phyloP scores from a whole-genome alignment of 1,140 invertebrate species.

The Drosophila nikananu region DNA sequence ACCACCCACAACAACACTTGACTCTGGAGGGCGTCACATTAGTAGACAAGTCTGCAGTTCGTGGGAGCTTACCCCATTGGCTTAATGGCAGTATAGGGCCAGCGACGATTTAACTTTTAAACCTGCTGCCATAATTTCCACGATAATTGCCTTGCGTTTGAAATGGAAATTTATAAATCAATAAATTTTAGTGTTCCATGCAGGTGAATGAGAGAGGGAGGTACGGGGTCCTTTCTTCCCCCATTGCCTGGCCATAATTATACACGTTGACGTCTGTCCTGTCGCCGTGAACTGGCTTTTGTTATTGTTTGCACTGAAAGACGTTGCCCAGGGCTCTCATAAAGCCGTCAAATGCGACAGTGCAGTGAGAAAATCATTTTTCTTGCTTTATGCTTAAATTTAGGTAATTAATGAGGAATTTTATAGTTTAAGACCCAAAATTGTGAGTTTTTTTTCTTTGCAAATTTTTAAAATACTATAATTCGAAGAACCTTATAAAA shows the following conservation, averaged over 20 bases:
- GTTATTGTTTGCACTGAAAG: slow-evolving; percentile 72
- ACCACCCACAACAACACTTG: slow-evolving; percentile 17
- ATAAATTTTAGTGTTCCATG: slow-evolving; percentile 53
- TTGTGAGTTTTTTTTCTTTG: too few relatives aligned
- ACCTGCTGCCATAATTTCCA: slow-evolving; percentile 54
- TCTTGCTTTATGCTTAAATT: neutral
- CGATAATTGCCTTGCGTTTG: slow-evolving; percentile 49
- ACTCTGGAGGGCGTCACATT: slow-evolving; percentile 17
- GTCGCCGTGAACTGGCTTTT: slow-evolving; percentile 22
- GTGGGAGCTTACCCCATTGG: slow-evolving; percentile 19
- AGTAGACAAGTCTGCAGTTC: slow-evolving; percentile 38
- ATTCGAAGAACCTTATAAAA: neutral
- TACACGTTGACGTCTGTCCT: slow-evolving; percentile 40
- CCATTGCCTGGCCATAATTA: slow-evolving; percentile 64
- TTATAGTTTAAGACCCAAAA: neutral
- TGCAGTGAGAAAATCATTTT: neutral
- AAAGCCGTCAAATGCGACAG: slow-evolving; percentile 54
- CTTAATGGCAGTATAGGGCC: slow-evolving; percentile 27
- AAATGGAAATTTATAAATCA: slow-evolving; percentile 58
- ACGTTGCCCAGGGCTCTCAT: slow-evolving; percentile 69
- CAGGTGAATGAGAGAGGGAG: slow-evolving; percentile 3
- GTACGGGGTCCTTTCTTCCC: neutral
- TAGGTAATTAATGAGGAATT: neutral
- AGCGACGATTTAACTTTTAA: slow-evolving; percentile 36
- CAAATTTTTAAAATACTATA: neutral